Conservation (phyloP, 2,888 invertebrate genomes). For the Nephrotoma appendiculata region DNA sequence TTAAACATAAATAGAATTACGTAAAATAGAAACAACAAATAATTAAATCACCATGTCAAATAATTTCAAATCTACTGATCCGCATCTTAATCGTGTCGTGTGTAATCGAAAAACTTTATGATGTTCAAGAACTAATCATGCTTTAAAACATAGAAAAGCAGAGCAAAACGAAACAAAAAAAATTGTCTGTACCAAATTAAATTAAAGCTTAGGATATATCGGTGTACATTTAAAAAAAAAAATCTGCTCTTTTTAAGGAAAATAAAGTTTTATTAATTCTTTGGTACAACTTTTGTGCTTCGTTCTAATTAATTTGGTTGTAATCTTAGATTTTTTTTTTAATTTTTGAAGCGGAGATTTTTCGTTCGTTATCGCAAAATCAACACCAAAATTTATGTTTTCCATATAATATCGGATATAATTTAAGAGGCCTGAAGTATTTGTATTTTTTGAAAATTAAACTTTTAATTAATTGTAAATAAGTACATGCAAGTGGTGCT, state of each 20-base stretch:
- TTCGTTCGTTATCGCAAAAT: not conserved
- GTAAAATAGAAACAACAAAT: too few species aligned
- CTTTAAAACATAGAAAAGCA: not conserved
- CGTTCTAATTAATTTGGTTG: not conserved
- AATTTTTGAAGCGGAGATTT: not conserved
- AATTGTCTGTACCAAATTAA: not conserved
- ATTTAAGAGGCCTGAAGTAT: not conserved
- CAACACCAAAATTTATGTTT: not conserved
- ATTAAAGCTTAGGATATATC: not conserved
- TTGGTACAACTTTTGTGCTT: not conserved
- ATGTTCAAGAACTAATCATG: not conserved
- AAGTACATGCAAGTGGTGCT: not conserved
- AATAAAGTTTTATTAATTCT: not conserved
- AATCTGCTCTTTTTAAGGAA: not conserved
- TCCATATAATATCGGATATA: not conserved
- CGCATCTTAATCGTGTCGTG: not conserved
- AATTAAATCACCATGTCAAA: not conserved
- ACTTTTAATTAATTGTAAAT: not conserved
- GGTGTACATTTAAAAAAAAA: not conserved
- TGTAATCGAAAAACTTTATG: not conserved
- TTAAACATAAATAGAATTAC: too few species aligned
- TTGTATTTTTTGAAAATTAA: not conserved
- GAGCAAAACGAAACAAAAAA: not conserved
- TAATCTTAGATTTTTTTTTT: not conserved
- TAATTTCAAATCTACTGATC: not conserved